Evolutionary conservation across 2,888 invertebrate species (phyloP).

Genomic region (Drosophila histrio): DNA sequence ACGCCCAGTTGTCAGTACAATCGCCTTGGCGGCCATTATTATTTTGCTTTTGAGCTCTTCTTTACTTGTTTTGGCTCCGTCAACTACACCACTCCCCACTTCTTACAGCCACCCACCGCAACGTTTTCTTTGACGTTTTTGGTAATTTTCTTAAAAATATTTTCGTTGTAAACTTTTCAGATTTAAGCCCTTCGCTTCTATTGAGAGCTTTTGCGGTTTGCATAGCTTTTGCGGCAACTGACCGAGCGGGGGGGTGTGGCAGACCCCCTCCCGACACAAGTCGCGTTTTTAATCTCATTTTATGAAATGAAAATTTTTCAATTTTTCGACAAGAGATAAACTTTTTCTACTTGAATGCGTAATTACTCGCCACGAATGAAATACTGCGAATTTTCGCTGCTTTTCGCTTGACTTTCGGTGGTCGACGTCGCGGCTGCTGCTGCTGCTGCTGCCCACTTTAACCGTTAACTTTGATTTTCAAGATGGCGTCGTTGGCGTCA

Average conservation of each 20-base stretch:
- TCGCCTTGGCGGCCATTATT: slow-evolving; percentile 70
- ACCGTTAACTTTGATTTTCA: slow-evolving; percentile 72
- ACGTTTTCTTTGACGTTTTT: slow-evolving; percentile 56
- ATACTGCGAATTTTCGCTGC: slow-evolving; percentile 59
- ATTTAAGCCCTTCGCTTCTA: slow-evolving; percentile 72
- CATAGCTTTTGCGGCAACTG: slow-evolving; percentile 41
- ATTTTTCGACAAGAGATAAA: slow-evolving; percentile 79
- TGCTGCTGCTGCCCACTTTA: slow-evolving; percentile 49
- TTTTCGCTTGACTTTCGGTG: slow-evolving; percentile 51
- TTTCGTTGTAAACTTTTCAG: slow-evolving; percentile 71
- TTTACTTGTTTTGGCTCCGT: slow-evolving; percentile 35
- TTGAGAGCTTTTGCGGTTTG: slow-evolving; percentile 67
- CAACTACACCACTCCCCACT: not conserved
- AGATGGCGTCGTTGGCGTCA: slow-evolving; percentile 71
- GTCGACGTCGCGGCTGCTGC: slow-evolving; percentile 10
- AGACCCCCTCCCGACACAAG: not conserved
- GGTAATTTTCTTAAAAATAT: slow-evolving; percentile 77
- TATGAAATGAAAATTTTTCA: slow-evolving; percentile 79
- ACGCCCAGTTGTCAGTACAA: slow-evolving; percentile 15
- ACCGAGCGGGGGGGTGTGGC: not conserved
- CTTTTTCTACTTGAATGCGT: slow-evolving; percentile 80
- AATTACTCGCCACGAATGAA: slow-evolving; percentile 71
- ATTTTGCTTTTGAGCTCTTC: slow-evolving; percentile 62
- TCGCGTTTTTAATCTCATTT: slow-evolving; percentile 76
- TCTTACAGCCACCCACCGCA: slow-evolving; percentile 2